Evolutionary conservation across 2,797 vertebrate genomes (phyloP).

Genomic region (Pyrocephalus nanus): DNA sequence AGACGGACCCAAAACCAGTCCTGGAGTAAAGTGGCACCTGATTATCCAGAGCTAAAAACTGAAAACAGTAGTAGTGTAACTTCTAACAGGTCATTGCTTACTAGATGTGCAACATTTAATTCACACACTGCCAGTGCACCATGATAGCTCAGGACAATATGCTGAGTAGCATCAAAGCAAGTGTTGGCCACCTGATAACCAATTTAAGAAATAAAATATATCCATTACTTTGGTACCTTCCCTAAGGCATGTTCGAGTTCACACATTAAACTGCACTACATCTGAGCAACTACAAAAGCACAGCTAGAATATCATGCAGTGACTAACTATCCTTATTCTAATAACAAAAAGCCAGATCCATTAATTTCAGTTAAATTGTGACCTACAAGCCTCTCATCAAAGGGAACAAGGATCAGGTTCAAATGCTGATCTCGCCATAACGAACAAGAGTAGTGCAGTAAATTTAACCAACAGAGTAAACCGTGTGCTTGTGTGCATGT

Average conservation of each 20-base stretch:
- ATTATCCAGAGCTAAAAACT: neutral
- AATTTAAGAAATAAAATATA: neutral
- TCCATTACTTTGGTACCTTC: neutral
- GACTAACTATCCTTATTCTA: neutral
- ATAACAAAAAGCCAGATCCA: fast-evolving
- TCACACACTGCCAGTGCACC: neutral
- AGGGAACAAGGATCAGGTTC: neutral
- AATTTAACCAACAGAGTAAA: neutral
- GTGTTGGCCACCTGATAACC: neutral
- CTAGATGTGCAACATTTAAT: fast-evolving
- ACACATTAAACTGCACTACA: neutral
- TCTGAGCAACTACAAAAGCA: neutral
- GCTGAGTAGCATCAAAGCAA: neutral
- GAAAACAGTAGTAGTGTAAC: fast-evolving
- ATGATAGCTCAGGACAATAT: neutral
- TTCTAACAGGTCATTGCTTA: neutral
- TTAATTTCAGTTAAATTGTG: neutral
- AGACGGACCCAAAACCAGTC: neutral
- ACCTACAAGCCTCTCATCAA: neutral
- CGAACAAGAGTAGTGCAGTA: neutral
- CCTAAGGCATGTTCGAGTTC: neutral
- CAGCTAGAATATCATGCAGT: neutral
- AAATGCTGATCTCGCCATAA: neutral
- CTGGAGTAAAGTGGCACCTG: neutral
- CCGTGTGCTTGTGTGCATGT: too few relatives aligned